Percentiles rank a stretch among this genome's conserved stretches.
phyloP scores from a whole-genome alignment of 2,113 vertebrate genomes.

The Psilopsiagon aymara region DNA sequence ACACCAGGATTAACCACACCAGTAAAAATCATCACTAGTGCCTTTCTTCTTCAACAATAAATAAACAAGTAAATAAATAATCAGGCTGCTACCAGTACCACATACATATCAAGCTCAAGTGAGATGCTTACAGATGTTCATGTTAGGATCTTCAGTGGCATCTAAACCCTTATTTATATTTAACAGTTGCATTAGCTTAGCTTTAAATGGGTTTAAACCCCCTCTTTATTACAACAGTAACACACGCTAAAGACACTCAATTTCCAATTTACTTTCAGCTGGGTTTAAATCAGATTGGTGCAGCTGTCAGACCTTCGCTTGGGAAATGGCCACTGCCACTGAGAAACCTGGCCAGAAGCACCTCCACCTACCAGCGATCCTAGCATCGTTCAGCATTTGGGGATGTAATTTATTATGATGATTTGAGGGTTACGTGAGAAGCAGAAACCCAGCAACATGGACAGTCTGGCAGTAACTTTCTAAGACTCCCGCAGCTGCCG shows the following conservation, averaged over 20 bases:
- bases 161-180: neutral
- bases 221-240: neutral
- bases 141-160: neutral
- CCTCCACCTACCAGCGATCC: neutral
- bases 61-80: neutral
- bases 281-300: neutral
- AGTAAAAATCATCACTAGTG: neutral
- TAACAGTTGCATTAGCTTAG: neutral
- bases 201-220: neutral
- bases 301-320: neutral
- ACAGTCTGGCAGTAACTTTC: neutral
- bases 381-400: neutral
- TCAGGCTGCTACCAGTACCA: neutral
- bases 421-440: neutral
- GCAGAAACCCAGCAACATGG: conserved; percentile 1
- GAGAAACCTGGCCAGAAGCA: neutral
- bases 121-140: neutral
- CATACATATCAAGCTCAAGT: neutral
- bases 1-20: neutral
- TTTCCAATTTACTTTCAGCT: neutral
- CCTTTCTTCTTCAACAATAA: neutral
- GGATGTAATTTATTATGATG: neutral
- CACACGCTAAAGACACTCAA: neutral
- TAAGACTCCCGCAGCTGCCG: neutral
- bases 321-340: neutral